Evolutionary conservation across 2,113 vertebrate species (phyloP).

Genomic region (Arothron firmamentum): DNA sequence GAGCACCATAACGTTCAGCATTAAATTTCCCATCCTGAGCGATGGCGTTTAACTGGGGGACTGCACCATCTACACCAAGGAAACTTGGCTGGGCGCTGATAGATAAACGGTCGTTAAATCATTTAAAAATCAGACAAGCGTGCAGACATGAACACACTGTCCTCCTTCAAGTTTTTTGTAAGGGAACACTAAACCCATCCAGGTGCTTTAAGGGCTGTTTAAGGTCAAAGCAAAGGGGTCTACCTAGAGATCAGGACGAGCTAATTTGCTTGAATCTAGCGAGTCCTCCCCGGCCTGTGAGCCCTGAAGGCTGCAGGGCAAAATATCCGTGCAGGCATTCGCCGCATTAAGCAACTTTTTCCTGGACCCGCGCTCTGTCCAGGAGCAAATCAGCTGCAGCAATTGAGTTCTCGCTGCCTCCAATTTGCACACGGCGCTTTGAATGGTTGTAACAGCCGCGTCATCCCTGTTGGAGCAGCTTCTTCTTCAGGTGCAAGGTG

Average conservation of each 20-base stretch:
- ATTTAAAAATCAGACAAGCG: conserved; percentile 46
- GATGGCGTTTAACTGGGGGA: conserved; percentile 50
- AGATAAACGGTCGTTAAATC: conserved; percentile 31
- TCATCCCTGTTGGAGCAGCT: conserved; percentile 50
- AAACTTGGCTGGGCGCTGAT: conserved; percentile 48
- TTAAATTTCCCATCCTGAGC: conserved; percentile 64
- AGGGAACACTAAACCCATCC: too few species aligned
- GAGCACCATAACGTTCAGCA: conserved; percentile 54
- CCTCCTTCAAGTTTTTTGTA: too few species aligned
- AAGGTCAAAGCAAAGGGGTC: conserved; percentile 53
- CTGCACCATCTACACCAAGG: conserved; percentile 40
- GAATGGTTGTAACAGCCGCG: conserved; percentile 68
- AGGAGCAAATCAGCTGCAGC: conserved; percentile 76
- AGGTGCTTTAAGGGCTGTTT: too few species aligned
- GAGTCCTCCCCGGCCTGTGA: conserved; percentile 72
- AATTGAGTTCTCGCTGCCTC: conserved; percentile 78
- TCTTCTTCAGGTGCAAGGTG: conserved; percentile 38
- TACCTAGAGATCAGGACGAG: conserved; percentile 60
- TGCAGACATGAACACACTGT: too few species aligned
- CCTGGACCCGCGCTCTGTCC: conserved; percentile 68
- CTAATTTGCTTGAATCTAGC: conserved; percentile 68
- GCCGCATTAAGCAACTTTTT: conserved; percentile 75
- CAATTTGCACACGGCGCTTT: conserved; percentile 74
- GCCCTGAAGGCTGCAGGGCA: conserved; percentile 74
- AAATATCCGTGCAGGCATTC: conserved; percentile 74